These are phyloP conservation scores for Musca vetustissima DNA, from an alignment of 1,140 invertebrate species.

Conservation along the genomic window DNA sequence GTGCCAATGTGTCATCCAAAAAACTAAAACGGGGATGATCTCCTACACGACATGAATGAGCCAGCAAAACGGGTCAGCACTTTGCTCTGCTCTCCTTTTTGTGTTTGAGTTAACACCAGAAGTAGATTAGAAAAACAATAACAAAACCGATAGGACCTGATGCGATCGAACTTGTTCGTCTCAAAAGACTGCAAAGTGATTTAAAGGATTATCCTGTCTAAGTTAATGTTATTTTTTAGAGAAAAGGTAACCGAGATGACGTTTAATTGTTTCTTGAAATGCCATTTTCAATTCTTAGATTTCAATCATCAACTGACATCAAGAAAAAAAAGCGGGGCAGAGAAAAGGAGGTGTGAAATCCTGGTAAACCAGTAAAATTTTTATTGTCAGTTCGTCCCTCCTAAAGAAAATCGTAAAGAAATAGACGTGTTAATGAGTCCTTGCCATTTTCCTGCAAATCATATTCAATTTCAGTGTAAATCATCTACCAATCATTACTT, in stretches of 20 bases:
- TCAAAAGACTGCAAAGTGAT: too few relatives aligned
- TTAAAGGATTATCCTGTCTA: constrained; percentile 17
- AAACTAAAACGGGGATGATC: not conserved
- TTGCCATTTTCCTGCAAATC: too few relatives aligned
- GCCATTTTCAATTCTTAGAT: not conserved
- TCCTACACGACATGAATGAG: not conserved
- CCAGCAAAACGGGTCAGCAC: not conserved
- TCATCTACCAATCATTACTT: too few relatives aligned
- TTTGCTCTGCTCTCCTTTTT: not conserved
- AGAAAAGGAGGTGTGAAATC: not conserved
- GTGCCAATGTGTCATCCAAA: constrained; percentile 4
- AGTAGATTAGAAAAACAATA: constrained; percentile 16
- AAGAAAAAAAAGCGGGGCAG: not conserved
- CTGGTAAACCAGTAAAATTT: too few relatives aligned
- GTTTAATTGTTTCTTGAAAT: constrained; percentile 15
- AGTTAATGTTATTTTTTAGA: constrained; percentile 19
- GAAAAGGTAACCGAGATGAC: not conserved
- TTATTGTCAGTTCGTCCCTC: too few relatives aligned
- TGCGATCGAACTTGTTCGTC: too few relatives aligned
- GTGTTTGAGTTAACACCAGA: constrained; percentile 3
- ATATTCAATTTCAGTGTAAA: too few relatives aligned
- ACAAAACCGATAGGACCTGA: not conserved
- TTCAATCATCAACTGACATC: not conserved
- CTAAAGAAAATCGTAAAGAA: too few relatives aligned
- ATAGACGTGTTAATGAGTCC: too few relatives aligned